phyloP scores from a whole-genome alignment of 2,113 vertebrate species.

The Leptobrachium ailaonicum region DNA sequence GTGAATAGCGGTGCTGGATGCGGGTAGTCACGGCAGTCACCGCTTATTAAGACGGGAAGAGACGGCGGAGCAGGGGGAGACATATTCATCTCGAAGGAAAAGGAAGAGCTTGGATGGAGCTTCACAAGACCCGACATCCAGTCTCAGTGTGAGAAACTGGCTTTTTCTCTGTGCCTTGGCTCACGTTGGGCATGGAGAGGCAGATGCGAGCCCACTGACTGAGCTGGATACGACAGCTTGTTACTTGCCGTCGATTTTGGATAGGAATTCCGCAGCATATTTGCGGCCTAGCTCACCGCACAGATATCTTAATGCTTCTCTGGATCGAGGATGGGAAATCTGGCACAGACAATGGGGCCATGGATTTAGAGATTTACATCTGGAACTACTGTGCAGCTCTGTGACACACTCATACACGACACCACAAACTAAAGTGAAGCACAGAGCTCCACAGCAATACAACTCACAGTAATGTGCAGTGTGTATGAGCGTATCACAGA shows the following conservation, averaged over 20 bases:
- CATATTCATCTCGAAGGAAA: constrained; percentile 59
- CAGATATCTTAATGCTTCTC: not conserved
- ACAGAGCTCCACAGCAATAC: too few relatives aligned
- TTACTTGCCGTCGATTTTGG: constrained; percentile 52
- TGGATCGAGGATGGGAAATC: constrained; percentile 56
- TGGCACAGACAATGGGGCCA: constrained; percentile 46
- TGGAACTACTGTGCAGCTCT: too few relatives aligned
- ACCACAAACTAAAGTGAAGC: too few relatives aligned
- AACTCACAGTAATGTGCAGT: too few relatives aligned
- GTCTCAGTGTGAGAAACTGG: constrained; percentile 61
- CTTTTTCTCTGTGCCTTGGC: constrained; percentile 55
- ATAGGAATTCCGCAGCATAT: constrained; percentile 53
- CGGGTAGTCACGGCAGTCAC: constrained; percentile 78
- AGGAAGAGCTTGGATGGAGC: constrained; percentile 48
- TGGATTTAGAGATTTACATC: too few relatives aligned
- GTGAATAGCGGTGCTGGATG: constrained; percentile 77
- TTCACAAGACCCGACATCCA: constrained; percentile 59
- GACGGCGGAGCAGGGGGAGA: constrained; percentile 65
- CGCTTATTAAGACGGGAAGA: constrained; percentile 71
- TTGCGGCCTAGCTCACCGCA: constrained; percentile 10
- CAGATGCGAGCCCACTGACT: constrained; percentile 59
- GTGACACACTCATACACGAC: too few relatives aligned
- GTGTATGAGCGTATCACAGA: too few relatives aligned
- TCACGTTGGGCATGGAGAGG: constrained; percentile 61
- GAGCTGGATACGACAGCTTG: constrained; percentile 49